A percentile compares a stretch with the other conserved stretches of the same genome.
phyloP scores from a whole-genome alignment of 2,888 invertebrate genomes.

The Calameuta pallipes region DNA sequence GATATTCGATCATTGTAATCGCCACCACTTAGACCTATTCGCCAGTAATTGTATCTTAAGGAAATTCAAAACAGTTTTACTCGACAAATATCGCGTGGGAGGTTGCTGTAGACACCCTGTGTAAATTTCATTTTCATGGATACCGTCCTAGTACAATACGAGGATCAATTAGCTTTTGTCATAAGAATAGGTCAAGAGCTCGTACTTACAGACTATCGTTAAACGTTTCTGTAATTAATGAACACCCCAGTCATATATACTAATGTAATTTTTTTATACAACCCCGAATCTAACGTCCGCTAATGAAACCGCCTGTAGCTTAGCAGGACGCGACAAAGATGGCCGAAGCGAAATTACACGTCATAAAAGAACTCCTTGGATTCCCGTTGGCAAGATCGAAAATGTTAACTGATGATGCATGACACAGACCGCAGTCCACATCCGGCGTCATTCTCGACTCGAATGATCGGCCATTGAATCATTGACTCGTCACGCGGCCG shows the following conservation, averaged over 20 bases:
- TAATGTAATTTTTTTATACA: background rate
- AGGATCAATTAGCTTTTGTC: background rate
- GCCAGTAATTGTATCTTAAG: background rate
- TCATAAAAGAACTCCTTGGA: background rate
- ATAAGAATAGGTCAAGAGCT: background rate
- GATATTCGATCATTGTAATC: conserved; percentile 4
- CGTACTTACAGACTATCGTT: background rate
- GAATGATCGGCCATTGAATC: conserved; percentile 27
- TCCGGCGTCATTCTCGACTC: conserved; percentile 54
- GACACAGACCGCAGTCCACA: conserved; percentile 66
- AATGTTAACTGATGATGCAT: conserved; percentile 59
- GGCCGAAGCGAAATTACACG: background rate
- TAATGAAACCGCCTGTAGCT: background rate
- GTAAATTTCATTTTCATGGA: background rate
- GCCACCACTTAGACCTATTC: background rate
- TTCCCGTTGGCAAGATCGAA: conserved; percentile 6
- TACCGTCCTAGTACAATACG: background rate
- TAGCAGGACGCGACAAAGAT: background rate
- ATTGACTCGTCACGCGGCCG: background rate
- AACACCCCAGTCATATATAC: background rate
- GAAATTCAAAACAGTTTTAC: background rate
- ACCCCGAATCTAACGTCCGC: background rate
- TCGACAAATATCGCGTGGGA: background rate
- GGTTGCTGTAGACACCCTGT: background rate
- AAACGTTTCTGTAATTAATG: background rate